Evolutionary conservation across 2,888 invertebrate genomes (phyloP).

Genomic region (Adelphocoris suturalis): DNA sequence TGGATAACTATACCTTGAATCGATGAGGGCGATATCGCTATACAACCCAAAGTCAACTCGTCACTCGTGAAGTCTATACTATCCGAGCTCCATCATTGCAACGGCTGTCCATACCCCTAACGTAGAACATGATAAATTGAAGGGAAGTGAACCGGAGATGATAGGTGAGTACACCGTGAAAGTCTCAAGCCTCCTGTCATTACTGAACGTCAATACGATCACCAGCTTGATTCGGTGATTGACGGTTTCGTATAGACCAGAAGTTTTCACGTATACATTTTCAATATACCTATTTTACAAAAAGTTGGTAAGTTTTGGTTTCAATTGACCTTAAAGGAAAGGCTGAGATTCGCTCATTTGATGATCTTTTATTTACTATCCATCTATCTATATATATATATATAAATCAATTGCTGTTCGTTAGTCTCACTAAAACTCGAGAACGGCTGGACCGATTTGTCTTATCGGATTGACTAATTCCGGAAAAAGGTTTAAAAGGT

Average conservation of each 20-base stretch:
- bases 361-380: too few species aligned
- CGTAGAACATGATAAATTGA: neutral
- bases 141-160: neutral
- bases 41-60: neutral
- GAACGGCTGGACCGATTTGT: too few species aligned
- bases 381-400: too few species aligned
- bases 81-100: neutral
- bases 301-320: too few species aligned
- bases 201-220: neutral
- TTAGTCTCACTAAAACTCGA: too few species aligned
- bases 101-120: neutral
- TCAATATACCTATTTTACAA: too few species aligned
- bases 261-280: neutral
- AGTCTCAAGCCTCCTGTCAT: neutral
- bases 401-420: too few species aligned
- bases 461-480: too few species aligned
- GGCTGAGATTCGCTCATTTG: too few species aligned
- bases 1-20: neutral
- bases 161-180: neutral
- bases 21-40: neutral
- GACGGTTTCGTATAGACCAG: neutral
- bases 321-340: too few species aligned
- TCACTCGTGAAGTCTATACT: neutral
- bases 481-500: too few species aligned
- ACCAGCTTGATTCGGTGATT: neutral